These are phyloP conservation scores for Bellardia pandia DNA, from an alignment of 2,888 invertebrate genomes.

Conservation along the genomic window DNA sequence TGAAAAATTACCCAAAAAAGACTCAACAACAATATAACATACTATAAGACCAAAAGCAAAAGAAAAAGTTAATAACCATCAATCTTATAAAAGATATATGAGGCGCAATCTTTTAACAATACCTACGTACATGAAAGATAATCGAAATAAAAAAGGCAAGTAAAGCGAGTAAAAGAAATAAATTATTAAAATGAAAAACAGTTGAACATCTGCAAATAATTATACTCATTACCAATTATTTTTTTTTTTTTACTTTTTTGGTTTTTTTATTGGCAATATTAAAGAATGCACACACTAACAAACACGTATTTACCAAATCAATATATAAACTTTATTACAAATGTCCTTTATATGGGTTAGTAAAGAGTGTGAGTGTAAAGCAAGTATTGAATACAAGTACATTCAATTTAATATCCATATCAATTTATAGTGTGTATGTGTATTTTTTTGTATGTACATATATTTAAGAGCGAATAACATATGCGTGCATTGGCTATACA, in stretches of 20 bases:
- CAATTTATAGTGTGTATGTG: background rate
- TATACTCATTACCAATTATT: slow-evolving; percentile 51
- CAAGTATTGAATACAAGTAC: background rate
- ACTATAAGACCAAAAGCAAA: background rate
- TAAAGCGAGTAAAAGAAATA: background rate
- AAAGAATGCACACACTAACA: background rate
- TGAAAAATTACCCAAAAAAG: background rate
- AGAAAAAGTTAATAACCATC: background rate
- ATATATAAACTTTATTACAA: background rate
- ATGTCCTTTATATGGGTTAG: background rate
- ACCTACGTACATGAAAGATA: background rate
- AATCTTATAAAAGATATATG: background rate
- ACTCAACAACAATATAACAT: background rate
- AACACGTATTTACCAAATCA: background rate
- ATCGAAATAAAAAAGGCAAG: background rate
- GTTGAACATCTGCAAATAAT: slow-evolving; percentile 63
- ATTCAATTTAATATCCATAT: slow-evolving; percentile 28
- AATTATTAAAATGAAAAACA: slow-evolving; percentile 51
- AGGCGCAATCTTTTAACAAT: background rate
- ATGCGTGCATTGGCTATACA: background rate
- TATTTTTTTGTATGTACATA: background rate
- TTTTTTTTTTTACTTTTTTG: background rate
- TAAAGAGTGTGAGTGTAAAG: background rate
- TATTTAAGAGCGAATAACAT: no score
- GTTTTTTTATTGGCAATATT: slow-evolving; percentile 49